A percentile compares a stretch with the other conserved stretches of the same genome.
Conservation (phyloP, 2,888 invertebrate species). For the Ophion obscuratus region DNA sequence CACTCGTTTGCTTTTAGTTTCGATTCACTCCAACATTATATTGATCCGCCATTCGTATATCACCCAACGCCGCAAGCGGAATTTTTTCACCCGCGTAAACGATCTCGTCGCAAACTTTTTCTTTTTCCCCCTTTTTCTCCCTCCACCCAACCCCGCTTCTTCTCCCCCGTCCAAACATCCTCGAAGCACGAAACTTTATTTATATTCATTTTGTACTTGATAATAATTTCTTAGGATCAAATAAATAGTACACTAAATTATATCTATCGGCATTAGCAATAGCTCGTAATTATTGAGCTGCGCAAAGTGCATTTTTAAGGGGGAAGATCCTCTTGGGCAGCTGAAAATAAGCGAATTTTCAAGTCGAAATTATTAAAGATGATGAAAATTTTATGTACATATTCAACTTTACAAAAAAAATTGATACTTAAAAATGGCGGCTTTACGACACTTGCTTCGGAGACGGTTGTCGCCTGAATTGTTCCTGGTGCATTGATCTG, state of each 20-base stretch:
- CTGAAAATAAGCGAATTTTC: too few relatives aligned
- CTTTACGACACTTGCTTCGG: too few relatives aligned
- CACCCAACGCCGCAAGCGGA: constrained; percentile 36
- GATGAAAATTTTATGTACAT: too few relatives aligned
- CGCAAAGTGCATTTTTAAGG: neutral
- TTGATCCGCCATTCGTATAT: constrained; percentile 43
- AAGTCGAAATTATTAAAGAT: too few relatives aligned
- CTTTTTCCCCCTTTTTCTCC: constrained; percentile 2
- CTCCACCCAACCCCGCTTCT: neutral
- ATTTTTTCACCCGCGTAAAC: constrained; percentile 43
- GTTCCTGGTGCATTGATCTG: too few relatives aligned
- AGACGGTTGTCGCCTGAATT: too few relatives aligned
- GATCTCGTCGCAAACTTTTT: constrained; percentile 27
- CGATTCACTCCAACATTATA: constrained; percentile 59
- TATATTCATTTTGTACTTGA: constrained; percentile 83
- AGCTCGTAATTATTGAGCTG: neutral
- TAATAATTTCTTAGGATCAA: constrained; percentile 77
- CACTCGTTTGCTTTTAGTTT: constrained; percentile 79
- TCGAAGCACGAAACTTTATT: constrained; percentile 80
- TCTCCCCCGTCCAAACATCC: constrained; percentile 13
- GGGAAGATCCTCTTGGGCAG: neutral
- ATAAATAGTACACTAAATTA: constrained; percentile 72
- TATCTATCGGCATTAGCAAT: constrained; percentile 5
- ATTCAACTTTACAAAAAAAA: too few relatives aligned
- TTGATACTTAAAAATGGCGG: too few relatives aligned